Evolutionary conservation across 2,797 vertebrate genomes (phyloP).

Genomic region (Onychomys torridus): DNA sequence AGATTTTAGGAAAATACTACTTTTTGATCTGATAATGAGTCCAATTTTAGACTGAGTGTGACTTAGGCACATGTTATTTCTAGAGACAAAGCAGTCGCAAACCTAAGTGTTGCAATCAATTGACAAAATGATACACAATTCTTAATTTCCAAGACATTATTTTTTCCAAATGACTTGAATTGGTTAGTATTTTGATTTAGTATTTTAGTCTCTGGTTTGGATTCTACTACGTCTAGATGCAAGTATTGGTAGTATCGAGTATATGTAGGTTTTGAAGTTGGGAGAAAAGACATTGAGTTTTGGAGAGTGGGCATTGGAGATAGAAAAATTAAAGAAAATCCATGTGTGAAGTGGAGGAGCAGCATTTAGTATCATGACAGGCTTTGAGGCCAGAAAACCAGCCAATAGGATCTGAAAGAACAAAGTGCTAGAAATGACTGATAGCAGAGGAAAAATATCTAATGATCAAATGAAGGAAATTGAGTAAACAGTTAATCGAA

Average conservation of each 20-base stretch:
- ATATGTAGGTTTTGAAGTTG: background rate
- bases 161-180: background rate
- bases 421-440: background rate
- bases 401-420: background rate
- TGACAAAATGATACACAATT: background rate
- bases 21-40: background rate
- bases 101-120: background rate
- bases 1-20: background rate
- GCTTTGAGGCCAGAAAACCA: background rate
- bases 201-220: background rate
- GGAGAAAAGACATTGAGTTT: background rate
- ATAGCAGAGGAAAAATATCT: background rate
- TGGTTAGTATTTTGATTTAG: background rate
- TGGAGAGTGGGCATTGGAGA: background rate
- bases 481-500: background rate
- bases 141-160: background rate
- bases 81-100: background rate
- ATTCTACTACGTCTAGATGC: background rate
- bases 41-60: background rate
- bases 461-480: background rate
- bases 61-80: background rate
- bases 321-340: background rate
- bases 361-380: background rate
- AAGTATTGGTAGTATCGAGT: background rate
- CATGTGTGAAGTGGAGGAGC: background rate